These are phyloP conservation scores for Sialia sialis DNA, from an alignment of 2,113 vertebrate genomes.

Conservation along the genomic window DNA sequence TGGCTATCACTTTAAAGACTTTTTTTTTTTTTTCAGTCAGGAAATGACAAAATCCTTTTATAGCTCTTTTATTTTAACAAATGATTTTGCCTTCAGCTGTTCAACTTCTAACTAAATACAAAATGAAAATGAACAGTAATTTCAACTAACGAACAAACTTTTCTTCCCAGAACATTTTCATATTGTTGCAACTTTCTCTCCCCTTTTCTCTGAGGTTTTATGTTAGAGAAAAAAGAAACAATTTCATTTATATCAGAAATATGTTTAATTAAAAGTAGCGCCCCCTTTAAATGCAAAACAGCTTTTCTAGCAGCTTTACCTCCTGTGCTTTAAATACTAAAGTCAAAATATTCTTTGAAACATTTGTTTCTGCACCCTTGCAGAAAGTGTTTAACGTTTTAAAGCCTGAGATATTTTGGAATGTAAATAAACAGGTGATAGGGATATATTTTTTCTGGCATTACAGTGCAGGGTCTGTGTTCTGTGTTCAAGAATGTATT, in stretches of 20 bases:
- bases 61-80: neutral
- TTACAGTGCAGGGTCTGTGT: neutral
- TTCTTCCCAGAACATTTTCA: neutral
- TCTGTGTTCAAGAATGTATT: neutral
- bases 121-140: neutral
- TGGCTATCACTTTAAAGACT: constrained; percentile 1
- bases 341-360: neutral
- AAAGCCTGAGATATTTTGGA: neutral
- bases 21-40: neutral
- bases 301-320: neutral
- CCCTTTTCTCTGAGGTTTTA: neutral
- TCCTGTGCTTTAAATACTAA: neutral
- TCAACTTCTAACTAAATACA: neutral
- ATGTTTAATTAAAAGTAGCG: neutral
- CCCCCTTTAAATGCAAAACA: neutral
- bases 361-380: neutral
- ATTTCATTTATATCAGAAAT: neutral
- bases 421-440: neutral
- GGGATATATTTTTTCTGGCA: neutral
- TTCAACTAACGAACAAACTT: neutral
- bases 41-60: constrained; percentile 38
- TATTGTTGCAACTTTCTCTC: neutral
- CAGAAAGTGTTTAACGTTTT: neutral
- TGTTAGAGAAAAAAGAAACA: neutral
- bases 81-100: constrained; percentile 10